Evolutionary conservation across 2,888 invertebrate genomes (phyloP).

Genomic region (Ormyrus rosae): DNA sequence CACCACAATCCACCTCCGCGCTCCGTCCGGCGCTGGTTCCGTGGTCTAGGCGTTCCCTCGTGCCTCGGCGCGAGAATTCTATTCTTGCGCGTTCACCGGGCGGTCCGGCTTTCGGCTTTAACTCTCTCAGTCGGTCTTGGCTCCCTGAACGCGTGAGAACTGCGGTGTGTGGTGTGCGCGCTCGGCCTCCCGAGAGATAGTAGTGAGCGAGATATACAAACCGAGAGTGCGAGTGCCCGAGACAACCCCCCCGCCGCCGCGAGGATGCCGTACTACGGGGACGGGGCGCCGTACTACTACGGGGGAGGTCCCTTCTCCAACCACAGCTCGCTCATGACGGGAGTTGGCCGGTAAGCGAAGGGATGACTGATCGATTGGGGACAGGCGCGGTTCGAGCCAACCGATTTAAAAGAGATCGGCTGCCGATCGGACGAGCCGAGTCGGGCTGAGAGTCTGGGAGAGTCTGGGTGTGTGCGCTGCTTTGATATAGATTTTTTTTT

Average conservation of each 20-base stretch:
- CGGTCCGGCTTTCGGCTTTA: no score
- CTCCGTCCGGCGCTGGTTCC: no score
- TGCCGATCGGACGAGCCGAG: no score
- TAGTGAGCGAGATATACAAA: no score
- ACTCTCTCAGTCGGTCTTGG: constrained; percentile 70
- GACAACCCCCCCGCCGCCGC: not conserved
- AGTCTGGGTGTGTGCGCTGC: no score
- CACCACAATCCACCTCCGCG: no score
- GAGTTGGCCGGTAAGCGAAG: constrained; percentile 60
- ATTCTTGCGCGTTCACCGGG: constrained; percentile 40
- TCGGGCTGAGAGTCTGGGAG: no score
- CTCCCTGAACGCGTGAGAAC: constrained; percentile 75
- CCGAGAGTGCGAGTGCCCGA: not conserved
- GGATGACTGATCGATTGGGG: not conserved
- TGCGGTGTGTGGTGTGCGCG: constrained; percentile 66
- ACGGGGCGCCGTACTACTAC: constrained; percentile 69
- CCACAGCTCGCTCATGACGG: constrained; percentile 74
- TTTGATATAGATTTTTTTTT: no score
- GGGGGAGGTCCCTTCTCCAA: constrained; percentile 68
- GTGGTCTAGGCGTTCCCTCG: not conserved
- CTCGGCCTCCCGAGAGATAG: not conserved
- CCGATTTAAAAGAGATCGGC: no score
- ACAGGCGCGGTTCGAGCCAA: not conserved
- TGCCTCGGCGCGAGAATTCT: constrained; percentile 38
- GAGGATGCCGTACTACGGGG: constrained; percentile 73